Evolutionary conservation across 2,888 invertebrate genomes (phyloP).

Genomic region (Drosophila limbata): DNA sequence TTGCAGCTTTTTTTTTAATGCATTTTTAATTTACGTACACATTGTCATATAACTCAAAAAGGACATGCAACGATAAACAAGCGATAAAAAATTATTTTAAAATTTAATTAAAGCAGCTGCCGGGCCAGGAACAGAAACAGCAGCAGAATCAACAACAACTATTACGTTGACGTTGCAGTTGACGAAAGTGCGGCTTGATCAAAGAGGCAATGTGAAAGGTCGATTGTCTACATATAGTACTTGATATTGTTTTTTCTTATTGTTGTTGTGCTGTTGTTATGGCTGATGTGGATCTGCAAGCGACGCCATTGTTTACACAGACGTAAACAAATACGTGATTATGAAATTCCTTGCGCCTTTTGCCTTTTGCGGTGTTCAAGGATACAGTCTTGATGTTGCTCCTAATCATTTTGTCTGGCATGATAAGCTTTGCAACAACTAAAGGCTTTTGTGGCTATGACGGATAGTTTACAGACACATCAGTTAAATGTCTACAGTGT

Average conservation of each 20-base stretch:
- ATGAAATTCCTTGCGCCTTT: conserved; percentile 51
- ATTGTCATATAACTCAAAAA: conserved; percentile 70
- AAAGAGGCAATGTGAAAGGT: conserved; percentile 58
- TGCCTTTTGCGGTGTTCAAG: conserved; percentile 37
- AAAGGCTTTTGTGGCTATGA: neutral
- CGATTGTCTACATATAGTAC: conserved; percentile 2
- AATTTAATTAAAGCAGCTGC: conserved; percentile 78
- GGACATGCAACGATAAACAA: conserved; percentile 70
- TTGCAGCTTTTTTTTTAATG: conserved; percentile 54
- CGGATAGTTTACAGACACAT: neutral
- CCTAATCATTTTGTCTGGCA: conserved; percentile 6
- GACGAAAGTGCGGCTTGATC: conserved; percentile 77
- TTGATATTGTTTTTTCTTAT: conserved; percentile 9
- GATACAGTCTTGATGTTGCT: conserved; percentile 27
- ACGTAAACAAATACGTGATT: conserved; percentile 63
- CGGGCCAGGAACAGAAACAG: conserved; percentile 20
- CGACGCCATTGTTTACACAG: conserved; percentile 59
- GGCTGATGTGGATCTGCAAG: conserved; percentile 28
- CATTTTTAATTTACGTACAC: conserved; percentile 76
- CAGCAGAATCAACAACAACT: conserved; percentile 36
- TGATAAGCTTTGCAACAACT: neutral
- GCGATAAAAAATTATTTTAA: conserved; percentile 77
- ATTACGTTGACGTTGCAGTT: conserved; percentile 59
- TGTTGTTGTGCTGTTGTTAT: conserved; percentile 27
- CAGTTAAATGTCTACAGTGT: neutral